Conservation (phyloP, 2,113 vertebrate species). For the Chionomys nivalis region DNA sequence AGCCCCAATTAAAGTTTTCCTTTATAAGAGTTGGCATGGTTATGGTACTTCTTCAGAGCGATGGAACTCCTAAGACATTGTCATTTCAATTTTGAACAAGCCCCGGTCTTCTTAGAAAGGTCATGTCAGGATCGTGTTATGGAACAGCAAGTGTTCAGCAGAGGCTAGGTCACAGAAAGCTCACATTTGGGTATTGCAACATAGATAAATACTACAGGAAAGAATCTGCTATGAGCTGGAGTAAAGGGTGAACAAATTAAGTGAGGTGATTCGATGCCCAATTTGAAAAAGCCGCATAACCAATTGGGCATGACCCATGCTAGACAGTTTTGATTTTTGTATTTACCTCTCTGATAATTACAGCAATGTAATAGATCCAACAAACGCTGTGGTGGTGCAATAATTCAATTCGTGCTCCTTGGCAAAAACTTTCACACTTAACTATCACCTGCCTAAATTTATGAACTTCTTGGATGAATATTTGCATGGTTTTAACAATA, state of each 20-base stretch:
- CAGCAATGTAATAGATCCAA: not conserved
- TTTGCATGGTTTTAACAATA: not conserved
- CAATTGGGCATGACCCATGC: not conserved
- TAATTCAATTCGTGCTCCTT: not conserved
- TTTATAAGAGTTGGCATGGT: too few relatives aligned
- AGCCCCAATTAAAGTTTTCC: too few relatives aligned
- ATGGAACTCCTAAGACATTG: not conserved
- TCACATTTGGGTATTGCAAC: not conserved
- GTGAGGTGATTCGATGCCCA: not conserved
- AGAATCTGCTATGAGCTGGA: not conserved
- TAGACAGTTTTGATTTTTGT: constrained; percentile 4
- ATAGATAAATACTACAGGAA: not conserved
- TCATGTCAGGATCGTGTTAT: not conserved
- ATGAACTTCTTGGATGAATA: not conserved
- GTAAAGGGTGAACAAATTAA: not conserved
- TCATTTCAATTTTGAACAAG: not conserved
- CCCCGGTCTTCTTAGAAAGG: constrained; percentile 6
- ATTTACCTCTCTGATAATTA: not conserved
- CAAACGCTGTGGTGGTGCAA: not conserved
- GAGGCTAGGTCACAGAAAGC: not conserved
- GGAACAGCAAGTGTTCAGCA: not conserved
- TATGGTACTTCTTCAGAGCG: too few relatives aligned
- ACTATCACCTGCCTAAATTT: not conserved
- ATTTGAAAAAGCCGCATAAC: not conserved
- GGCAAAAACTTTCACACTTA: not conserved